phyloP scores from a whole-genome alignment of 2,797 vertebrate species.

The Helarctos malayanus region DNA sequence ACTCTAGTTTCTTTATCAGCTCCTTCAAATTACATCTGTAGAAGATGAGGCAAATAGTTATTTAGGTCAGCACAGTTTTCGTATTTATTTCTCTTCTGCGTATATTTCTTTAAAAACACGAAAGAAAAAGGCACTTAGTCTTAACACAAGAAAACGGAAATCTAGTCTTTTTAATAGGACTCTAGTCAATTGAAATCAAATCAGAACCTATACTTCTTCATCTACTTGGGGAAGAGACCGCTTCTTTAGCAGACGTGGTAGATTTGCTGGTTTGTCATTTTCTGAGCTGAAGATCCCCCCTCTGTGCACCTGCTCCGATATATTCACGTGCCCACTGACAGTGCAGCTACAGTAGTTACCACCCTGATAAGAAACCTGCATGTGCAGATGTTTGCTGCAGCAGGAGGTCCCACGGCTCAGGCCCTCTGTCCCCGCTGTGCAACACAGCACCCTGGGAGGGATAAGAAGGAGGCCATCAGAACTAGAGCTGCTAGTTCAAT shows the following conservation, averaged over 20 bases:
- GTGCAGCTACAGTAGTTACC: not conserved
- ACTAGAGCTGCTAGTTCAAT: not conserved
- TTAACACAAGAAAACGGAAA: slow-evolving; percentile 49
- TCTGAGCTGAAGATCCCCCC: not conserved
- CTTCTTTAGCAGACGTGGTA: not conserved
- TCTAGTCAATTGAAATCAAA: slow-evolving; percentile 14
- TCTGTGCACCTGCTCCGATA: not conserved
- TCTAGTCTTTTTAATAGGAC: slow-evolving; percentile 17
- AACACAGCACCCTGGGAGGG: not conserved
- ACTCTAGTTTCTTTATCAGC: slow-evolving; percentile 85
- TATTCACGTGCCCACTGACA: not conserved
- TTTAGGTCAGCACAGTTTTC: slow-evolving; percentile 79
- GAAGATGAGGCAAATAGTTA: slow-evolving; percentile 75
- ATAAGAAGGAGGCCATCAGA: not conserved
- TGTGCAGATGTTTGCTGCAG: not conserved
- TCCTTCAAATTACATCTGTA: slow-evolving; percentile 83
- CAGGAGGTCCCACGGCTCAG: not conserved
- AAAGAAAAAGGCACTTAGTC: not conserved
- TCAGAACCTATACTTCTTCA: not conserved
- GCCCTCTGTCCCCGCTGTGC: too few species aligned
- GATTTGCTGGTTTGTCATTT: not conserved
- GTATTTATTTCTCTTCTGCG: slow-evolving; percentile 64
- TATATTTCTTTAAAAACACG: slow-evolving; percentile 22
- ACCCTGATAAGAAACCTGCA: not conserved
- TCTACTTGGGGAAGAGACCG: not conserved